Conservation (phyloP, 2,888 invertebrate genomes). For the Trichogramma evanescens region DNA sequence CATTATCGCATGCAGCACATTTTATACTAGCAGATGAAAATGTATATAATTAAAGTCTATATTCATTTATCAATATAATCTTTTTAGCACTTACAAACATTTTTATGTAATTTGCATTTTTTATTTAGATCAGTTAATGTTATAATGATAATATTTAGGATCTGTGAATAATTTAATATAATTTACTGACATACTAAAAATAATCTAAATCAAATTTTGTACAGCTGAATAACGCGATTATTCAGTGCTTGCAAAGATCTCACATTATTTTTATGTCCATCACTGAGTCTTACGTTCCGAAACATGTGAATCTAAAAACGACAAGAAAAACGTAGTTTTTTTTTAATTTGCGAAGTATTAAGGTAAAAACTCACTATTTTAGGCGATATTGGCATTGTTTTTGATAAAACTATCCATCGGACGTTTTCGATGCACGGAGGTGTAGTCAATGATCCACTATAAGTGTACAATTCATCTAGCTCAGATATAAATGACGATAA, state of each 20-base stretch:
- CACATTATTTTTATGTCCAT: background rate
- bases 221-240: slow-evolving; percentile 1
- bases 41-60: too few species aligned
- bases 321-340: background rate
- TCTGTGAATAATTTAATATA: background rate
- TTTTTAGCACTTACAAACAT: too few species aligned
- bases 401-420: background rate
- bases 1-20: too few species aligned
- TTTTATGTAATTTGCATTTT: too few species aligned
- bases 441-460: slow-evolving; percentile 5
- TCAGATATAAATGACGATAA: background rate
- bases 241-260: background rate
- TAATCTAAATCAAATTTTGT: background rate
- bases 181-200: background rate
- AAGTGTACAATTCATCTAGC: background rate
- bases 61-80: too few species aligned
- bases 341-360: too few species aligned
- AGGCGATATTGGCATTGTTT: background rate
- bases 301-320: background rate
- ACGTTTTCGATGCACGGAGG: slow-evolving; percentile 5
- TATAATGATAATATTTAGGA: background rate
- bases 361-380: background rate
- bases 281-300: background rate
- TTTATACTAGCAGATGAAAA: too few species aligned
- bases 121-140: background rate